These are phyloP conservation scores for Brachylomia viminalis DNA, from an alignment of 2,888 invertebrate genomes.

Conservation along the genomic window DNA sequence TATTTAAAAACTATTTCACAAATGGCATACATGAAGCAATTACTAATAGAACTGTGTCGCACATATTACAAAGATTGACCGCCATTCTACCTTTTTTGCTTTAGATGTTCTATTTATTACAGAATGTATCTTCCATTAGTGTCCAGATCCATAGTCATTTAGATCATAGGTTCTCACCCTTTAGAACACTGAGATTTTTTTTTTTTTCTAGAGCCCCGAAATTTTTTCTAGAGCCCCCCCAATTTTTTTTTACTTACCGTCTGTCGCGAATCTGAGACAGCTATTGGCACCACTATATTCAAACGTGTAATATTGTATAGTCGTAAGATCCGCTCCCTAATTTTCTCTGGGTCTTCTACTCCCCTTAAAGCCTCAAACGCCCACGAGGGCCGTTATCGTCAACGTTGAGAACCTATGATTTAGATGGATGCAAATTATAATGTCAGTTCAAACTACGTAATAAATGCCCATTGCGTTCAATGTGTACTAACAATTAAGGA, in stretches of 20 bases:
- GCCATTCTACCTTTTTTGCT: not conserved
- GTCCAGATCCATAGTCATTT: not conserved
- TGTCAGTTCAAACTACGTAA: slow-evolving; percentile 12
- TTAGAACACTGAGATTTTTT: no score
- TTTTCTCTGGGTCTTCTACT: no score
- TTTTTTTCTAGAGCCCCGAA: no score
- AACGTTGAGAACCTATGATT: not conserved
- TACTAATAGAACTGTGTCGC: slow-evolving; percentile 5
- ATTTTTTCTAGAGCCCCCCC: no score
- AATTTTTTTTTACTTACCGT: no score
- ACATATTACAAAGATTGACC: not conserved
- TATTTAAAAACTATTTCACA: slow-evolving; percentile 11
- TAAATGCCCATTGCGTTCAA: slow-evolving; percentile 29
- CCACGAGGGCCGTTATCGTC: no score
- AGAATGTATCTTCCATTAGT: slow-evolving; percentile 1
- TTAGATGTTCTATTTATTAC: not conserved
- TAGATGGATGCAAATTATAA: slow-evolving; percentile 1
- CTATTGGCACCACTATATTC: no score
- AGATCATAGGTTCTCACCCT: not conserved
- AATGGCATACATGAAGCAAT: not conserved
- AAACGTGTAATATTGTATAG: no score
- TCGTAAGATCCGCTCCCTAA: no score
- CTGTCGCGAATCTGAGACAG: no score
- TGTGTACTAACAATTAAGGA: slow-evolving; percentile 15
- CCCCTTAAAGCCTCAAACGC: no score